phyloP scores from a whole-genome alignment of 2,888 invertebrate genomes.

The Ptilodon capucinus region DNA sequence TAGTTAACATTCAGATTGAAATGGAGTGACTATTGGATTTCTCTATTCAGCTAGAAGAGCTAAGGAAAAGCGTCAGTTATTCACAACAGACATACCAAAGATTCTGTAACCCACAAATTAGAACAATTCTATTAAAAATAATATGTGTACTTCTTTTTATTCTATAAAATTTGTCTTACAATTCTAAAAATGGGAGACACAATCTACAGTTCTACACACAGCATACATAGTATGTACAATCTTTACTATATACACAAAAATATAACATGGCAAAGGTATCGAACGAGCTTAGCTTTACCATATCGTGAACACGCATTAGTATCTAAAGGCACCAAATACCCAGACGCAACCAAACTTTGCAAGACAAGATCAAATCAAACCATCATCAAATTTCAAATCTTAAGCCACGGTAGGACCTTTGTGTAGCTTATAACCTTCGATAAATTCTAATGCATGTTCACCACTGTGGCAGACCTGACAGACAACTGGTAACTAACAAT shows the following conservation, averaged over 20 bases:
- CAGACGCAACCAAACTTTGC: background rate
- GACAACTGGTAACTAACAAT: constrained; percentile 65
- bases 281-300: constrained; percentile 46
- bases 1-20: too few relatives aligned
- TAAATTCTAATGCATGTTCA: constrained; percentile 39
- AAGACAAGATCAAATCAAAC: background rate
- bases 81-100: constrained; percentile 9
- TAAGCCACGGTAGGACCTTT: too few relatives aligned
- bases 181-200: constrained; percentile 68
- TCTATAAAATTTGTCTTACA: constrained; percentile 60
- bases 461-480: constrained; percentile 44
- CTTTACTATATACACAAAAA: constrained; percentile 70
- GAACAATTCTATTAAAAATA: constrained; percentile 40
- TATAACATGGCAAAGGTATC: constrained; percentile 61
- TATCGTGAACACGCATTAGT: constrained; percentile 44
- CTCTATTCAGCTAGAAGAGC: too few relatives aligned
- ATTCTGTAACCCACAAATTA: constrained; percentile 25
- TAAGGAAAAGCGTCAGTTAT: background rate
- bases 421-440: too few relatives aligned
- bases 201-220: constrained; percentile 74
- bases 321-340: too few relatives aligned
- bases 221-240: constrained; percentile 80
- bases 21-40: background rate
- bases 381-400: too few relatives aligned
- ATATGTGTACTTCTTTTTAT: constrained; percentile 56